These are phyloP conservation scores for Thymelicus sylvestris DNA, from an alignment of 2,888 invertebrate genomes.

Conservation along the genomic window DNA sequence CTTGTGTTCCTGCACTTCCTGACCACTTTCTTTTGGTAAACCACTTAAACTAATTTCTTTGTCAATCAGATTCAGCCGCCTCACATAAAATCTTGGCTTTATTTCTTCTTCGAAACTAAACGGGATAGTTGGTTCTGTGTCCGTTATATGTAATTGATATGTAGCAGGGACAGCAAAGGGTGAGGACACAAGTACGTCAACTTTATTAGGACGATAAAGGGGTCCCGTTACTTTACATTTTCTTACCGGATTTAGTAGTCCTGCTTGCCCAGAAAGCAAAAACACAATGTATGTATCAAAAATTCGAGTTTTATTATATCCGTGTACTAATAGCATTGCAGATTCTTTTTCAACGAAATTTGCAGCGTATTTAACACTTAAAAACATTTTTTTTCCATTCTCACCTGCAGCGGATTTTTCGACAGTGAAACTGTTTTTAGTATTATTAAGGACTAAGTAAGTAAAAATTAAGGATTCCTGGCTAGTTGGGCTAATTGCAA, in stretches of 20 bases:
- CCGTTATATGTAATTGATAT: constrained; percentile 62
- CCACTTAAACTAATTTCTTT: constrained; percentile 63
- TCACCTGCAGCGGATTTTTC: constrained; percentile 66
- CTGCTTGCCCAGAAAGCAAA: constrained; percentile 61
- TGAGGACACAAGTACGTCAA: constrained; percentile 66
- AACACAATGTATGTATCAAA: constrained; percentile 76
- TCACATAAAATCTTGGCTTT: constrained; percentile 61
- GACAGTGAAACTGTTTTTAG: constrained; percentile 63
- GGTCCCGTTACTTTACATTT: constrained; percentile 75
- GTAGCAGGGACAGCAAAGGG: constrained; percentile 59
- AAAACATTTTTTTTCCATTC: constrained; percentile 67
- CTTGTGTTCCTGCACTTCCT: constrained; percentile 64
- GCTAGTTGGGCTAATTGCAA: constrained; percentile 68
- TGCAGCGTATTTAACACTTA: constrained; percentile 69
- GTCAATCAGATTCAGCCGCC: constrained; percentile 68
- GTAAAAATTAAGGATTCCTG: constrained; percentile 70
- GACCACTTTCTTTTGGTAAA: constrained; percentile 60
- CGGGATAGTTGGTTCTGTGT: constrained; percentile 68
- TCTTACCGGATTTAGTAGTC: constrained; percentile 61
- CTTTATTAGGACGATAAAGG: constrained; percentile 70
- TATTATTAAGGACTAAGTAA: constrained; percentile 64
- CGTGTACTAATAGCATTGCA: constrained; percentile 69
- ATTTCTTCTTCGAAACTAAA: constrained; percentile 54
- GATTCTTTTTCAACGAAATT: constrained; percentile 66
- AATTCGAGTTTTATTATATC: constrained; percentile 76